phyloP scores from a whole-genome alignment of 2,888 invertebrate species.

The Microdon myrmicae region DNA sequence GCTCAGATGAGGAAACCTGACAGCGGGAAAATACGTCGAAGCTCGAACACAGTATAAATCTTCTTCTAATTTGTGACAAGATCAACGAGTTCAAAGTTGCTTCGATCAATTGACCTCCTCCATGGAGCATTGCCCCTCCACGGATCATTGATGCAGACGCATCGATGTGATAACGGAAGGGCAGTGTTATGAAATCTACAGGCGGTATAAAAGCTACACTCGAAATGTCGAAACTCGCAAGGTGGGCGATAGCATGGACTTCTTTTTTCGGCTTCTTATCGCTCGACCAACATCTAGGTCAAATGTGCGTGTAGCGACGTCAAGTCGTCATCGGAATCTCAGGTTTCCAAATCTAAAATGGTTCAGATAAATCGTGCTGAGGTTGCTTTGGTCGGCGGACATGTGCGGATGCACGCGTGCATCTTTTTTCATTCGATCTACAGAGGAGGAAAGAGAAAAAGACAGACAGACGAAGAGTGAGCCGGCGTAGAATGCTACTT shows the following conservation, averaged over 20 bases:
- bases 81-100: conserved; percentile 68
- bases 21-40: conserved; percentile 12
- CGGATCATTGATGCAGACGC: too few species aligned
- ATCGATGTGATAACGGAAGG: too few species aligned
- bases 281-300: conserved; percentile 11
- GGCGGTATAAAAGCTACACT: too few species aligned
- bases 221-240: conserved; percentile 33
- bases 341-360: too few species aligned
- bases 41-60: conserved; percentile 60
- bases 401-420: conserved; percentile 29
- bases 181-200: too few species aligned
- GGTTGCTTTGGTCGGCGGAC: conserved; percentile 17
- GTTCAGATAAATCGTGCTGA: too few species aligned
- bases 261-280: conserved; percentile 13
- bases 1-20: background rate
- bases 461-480: conserved; percentile 26
- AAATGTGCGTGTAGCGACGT: conserved; percentile 12
- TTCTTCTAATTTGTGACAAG: conserved; percentile 68
- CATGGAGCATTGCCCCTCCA: conserved; percentile 25
- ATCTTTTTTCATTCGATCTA: conserved; percentile 25
- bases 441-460: conserved; percentile 7
- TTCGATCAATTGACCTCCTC: conserved; percentile 66
- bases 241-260: conserved; percentile 42
- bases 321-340: background rate
- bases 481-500: conserved; percentile 46